Evolutionary conservation across 2,113 vertebrate species (phyloP), one percentile per base, ranked within the genome.

Genomic region (Vulpes ferrilata): DNA sequence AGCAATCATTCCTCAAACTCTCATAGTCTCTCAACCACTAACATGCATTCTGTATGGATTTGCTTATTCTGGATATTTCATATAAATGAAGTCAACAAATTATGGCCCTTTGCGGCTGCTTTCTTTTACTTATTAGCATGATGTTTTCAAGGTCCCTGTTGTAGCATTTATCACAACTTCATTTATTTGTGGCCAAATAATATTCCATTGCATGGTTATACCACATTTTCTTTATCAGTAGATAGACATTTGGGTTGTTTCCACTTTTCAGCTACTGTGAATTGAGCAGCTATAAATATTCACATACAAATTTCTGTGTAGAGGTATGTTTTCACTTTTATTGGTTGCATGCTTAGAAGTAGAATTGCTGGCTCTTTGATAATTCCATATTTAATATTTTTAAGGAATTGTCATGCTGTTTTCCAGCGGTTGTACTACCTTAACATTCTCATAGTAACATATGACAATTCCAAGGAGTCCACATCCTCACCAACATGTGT

Each of bases 331-430:
- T 80, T 86, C 53, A 48, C 80, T 62, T 86, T 59, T 92, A 59
- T 80, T 86, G 17, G 62, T 59, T 86, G 71, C 55, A 86, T n/a
- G 79, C 12, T 48, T 57, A 53, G 22, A 19, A 71, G 12, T 32
- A 4, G 25, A 38, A 76, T 10, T 71, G 17, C 17, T 86, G 53
- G 35, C 27, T 91, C 22, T 71, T 71, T 51, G 64, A 38, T 38
- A 90, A 80, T 65, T 89, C 11, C 69, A 35, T 82, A 35, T 25
- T 80, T 90, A 81, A 82, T 32, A 79, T 82, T 91, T 91, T 76
- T 81, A 81, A 53, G 78, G 65, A 94, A 67, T 1, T 80, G 27
- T 16, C 73, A 55, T 71, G 55, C 32, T 96, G 32, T 79, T 71
- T 69, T 55, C 25, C 85, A 89, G 43, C 35, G 11, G 25, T 16